Conservation (phyloP, 2,888 invertebrate species). For the Drosophila macrospina region DNA sequence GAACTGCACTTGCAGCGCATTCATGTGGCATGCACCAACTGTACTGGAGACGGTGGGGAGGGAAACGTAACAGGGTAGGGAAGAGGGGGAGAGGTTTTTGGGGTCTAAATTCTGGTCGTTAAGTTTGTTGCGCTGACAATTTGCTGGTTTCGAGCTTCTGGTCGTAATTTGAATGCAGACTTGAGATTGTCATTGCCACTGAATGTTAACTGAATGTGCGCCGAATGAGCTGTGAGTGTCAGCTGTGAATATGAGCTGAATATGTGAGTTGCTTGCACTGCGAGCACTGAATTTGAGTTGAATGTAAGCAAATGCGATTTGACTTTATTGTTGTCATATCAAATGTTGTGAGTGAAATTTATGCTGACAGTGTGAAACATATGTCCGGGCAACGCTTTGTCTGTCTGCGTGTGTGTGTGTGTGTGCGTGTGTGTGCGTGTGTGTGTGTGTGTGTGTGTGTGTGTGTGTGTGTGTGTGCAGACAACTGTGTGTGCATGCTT, state of each 20-base stretch:
- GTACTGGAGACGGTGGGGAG: too few relatives aligned
- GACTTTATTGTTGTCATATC: conserved; percentile 66
- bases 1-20: conserved; percentile 51
- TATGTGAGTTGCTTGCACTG: conserved; percentile 9
- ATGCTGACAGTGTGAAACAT: conserved; percentile 59
- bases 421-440: conserved; percentile 1
- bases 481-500: not conserved
- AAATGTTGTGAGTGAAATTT: conserved; percentile 64
- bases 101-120: conserved; percentile 20
- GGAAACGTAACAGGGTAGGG: not conserved
- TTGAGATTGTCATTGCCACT: conserved; percentile 54
- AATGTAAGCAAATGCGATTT: conserved; percentile 2
- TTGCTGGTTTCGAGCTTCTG: conserved; percentile 41
- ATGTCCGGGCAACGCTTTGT: conserved; percentile 12
- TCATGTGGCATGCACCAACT: conserved; percentile 5
- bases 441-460: not conserved
- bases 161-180: conserved; percentile 59
- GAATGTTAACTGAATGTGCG: conserved; percentile 2
- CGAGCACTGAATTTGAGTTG: conserved; percentile 6
- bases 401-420: conserved; percentile 1
- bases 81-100: not conserved
- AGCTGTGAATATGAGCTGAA: conserved; percentile 19
- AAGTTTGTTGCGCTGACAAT: conserved; percentile 66
- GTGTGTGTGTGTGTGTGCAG: not conserved
- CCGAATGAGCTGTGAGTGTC: conserved; percentile 1